Evolutionary conservation across 2,113 vertebrate genomes (phyloP).

Genomic region (Oreotrochilus melanogaster): DNA sequence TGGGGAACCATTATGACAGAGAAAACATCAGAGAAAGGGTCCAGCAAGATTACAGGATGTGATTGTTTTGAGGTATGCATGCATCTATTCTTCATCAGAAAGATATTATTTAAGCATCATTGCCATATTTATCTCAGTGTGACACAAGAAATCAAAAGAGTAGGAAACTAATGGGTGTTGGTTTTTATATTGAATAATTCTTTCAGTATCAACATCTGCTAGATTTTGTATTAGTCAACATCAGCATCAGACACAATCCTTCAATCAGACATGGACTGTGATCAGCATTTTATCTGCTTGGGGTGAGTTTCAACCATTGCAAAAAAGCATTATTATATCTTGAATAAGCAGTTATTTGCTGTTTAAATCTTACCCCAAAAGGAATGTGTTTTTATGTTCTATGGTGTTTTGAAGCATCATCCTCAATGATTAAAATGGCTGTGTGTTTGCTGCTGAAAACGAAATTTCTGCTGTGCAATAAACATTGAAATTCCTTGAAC

Average conservation of each 20-base stretch:
- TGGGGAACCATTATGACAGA: not conserved
- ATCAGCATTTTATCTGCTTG: not conserved
- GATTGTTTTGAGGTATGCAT: not conserved
- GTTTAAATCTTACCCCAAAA: not conserved
- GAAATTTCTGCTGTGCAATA: not conserved
- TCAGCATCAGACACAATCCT: not conserved
- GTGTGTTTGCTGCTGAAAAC: not conserved
- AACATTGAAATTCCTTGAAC: not conserved
- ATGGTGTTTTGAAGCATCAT: not conserved
- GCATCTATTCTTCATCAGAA: not conserved
- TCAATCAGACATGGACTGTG: not conserved
- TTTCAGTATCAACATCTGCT: constrained; percentile 10
- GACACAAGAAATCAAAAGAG: not conserved
- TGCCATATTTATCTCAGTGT: constrained; percentile 14
- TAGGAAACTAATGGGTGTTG: not conserved
- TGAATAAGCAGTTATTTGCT: not conserved
- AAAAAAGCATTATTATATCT: not conserved
- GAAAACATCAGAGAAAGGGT: not conserved
- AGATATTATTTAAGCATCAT: not conserved
- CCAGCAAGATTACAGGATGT: not conserved
- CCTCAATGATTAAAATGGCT: not conserved
- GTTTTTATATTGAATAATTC: constrained; percentile 28
- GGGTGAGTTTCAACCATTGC: not conserved
- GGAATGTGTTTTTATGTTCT: not conserved
- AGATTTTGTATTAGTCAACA: constrained; percentile 3